These are phyloP conservation scores for Prosapia bicincta DNA, from an alignment of 2,888 invertebrate species.

Conservation along the genomic window DNA sequence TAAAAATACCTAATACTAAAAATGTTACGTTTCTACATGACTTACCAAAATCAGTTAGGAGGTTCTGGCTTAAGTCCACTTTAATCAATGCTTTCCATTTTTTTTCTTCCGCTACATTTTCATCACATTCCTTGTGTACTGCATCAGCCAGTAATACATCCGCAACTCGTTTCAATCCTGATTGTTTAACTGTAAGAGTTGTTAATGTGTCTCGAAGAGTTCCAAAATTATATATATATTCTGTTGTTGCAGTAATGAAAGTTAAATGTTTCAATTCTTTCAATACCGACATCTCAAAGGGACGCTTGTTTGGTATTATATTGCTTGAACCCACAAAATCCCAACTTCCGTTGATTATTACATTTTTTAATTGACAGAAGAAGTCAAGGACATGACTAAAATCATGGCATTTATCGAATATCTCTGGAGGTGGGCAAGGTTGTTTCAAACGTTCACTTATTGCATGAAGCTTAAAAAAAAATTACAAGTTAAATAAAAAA, in stretches of 20 bases:
- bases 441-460: slow-evolving; percentile 83
- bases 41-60: slow-evolving; percentile 72
- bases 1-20: no score
- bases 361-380: slow-evolving; percentile 67
- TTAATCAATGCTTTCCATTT: slow-evolving; percentile 53
- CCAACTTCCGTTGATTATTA: slow-evolving; percentile 64
- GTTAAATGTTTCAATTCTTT: slow-evolving; percentile 69
- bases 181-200: slow-evolving; percentile 62
- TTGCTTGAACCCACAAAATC: slow-evolving; percentile 76
- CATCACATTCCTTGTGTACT: slow-evolving; percentile 59
- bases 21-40: no score
- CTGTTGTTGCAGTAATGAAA: slow-evolving; percentile 64
- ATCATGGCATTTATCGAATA: slow-evolving; percentile 76
- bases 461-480: slow-evolving; percentile 72
- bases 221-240: slow-evolving; percentile 62
- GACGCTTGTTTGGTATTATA: slow-evolving; percentile 73
- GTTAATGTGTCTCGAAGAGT: slow-evolving; percentile 61
- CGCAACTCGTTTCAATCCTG: slow-evolving; percentile 63
- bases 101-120: slow-evolving; percentile 39
- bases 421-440: slow-evolving; percentile 77
- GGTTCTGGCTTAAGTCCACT: slow-evolving; percentile 74
- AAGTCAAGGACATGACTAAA: slow-evolving; percentile 90
- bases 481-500: slow-evolving; percentile 2
- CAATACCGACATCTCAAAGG: slow-evolving; percentile 78
- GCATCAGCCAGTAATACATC: slow-evolving; percentile 83